Conservation (phyloP, 2,113 vertebrate species). For the Forbesichthys agassizii region DNA sequence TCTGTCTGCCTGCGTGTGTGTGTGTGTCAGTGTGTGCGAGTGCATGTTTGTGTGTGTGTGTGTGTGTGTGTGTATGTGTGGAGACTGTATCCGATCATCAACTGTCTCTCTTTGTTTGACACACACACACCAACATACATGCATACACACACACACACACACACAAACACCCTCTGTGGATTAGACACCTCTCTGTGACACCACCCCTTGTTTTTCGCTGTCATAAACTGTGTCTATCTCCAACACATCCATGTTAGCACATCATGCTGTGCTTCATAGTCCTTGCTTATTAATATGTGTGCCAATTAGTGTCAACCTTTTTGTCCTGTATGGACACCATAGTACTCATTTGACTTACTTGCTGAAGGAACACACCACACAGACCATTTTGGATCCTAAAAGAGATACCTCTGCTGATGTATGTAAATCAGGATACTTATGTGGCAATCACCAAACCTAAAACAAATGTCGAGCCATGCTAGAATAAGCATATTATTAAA, state of each 20-base stretch:
- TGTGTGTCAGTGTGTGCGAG: background rate
- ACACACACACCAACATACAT: constrained; percentile 22
- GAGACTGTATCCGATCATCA: constrained; percentile 64
- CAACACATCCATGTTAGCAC: constrained; percentile 10
- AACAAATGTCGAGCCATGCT: too few relatives aligned
- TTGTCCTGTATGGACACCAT: background rate
- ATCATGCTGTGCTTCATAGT: constrained; percentile 53
- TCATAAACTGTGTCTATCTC: constrained; percentile 41
- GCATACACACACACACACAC: background rate
- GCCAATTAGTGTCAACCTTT: constrained; percentile 42
- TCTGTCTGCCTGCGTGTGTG: constrained; percentile 37
- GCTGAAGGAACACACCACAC: background rate
- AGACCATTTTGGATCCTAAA: background rate
- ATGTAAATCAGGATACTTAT: background rate
- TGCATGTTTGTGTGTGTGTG: too few relatives aligned
- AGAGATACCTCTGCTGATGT: background rate
- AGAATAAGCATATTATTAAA: constrained; percentile 2
- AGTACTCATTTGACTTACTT: background rate
- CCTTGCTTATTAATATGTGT: constrained; percentile 37
- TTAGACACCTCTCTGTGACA: constrained; percentile 34
- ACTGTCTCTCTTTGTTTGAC: constrained; percentile 55
- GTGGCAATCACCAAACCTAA: too few relatives aligned
- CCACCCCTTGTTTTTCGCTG: constrained; percentile 48
- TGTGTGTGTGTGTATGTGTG: background rate
- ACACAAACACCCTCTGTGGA: constrained; percentile 39